Base-by-base conservation (phyloP, 2,888 invertebrate species). In the Drosophila villosipedis region DNA sequence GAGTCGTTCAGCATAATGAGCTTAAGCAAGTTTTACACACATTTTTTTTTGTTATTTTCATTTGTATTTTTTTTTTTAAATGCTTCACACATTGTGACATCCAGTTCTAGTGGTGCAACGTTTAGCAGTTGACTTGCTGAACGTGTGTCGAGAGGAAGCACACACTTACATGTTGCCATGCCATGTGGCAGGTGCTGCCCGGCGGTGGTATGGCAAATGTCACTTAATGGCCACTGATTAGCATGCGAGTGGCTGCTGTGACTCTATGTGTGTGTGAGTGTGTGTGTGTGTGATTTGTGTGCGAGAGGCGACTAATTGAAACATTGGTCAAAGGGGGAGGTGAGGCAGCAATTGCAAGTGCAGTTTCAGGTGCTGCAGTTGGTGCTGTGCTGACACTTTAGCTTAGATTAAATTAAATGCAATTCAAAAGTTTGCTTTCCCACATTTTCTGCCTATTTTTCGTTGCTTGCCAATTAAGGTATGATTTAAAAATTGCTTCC, bases 191-290 rank as follows among this genome's bases (percentile, higher is more conserved):
- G 84, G 80, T 84, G 68, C 61, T 63, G 39, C 41, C 41, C 70
- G 35, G 50, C 10, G 57, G 53, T 37, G 64, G 62, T n/a, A 55
- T 31, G 31, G 74, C 70, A 74, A 76, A 66, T 75, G 66, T 71
- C 78, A 81, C 62, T 81, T 87, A 84, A 84, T 84, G 76, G 68
- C 71, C 81, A 63, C 83, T 83, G 84, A 85, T 87, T 87, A 85
- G 84, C 83, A 84, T 81, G 65, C 69, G 67, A 74, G 74, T 63
- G 63, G 19, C 31, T 67, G 54, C 39, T 64, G 25, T 28, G 43
- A 28, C 30, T 62, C 19, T 37, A 25, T 37, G 19, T 61, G 33
- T 60, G 61, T 41, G n/a, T 64, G 33, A 61, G 37, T 37, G 19
- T 61, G 33, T 60, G 61, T 41, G n/a, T 64, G 33, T 64, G 57